Evolutionary conservation across 2,888 invertebrate genomes (phyloP), one percentile per base, ranked within the genome.

Genomic region (Nephrotoma guestfalica): DNA sequence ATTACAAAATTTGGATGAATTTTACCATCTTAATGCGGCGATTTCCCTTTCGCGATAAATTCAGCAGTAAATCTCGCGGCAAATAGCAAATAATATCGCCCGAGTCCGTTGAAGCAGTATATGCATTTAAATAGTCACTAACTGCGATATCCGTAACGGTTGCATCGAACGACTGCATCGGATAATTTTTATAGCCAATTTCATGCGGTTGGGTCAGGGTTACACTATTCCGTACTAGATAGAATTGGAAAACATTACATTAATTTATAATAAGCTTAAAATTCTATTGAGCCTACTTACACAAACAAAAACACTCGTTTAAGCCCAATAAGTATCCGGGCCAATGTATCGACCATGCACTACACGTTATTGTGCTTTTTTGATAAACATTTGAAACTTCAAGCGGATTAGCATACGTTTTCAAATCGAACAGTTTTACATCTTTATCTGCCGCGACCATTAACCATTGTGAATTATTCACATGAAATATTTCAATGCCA

Each of bases 291-390:
- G 5, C 30, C 18, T 71, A 30, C 42, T 89, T 88, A 91, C 91
- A 87, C 85, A 87, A 88, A 83, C 88, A 87, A 86, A 88, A 88
- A 30, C 89, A 41, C 86, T 90, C 89, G 86, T 89, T 89, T 86
- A 88, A 88, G 6, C 89, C 88, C 18, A 89, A 40, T 0, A 88
- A 86, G 4, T 90, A 45, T 4, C 89, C 88, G 57, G 91, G 90
- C 90, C 91, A 91, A 45, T 91, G 42, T 0, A 90, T 86, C 11
- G 91, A 89, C 91, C 91, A 92, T 41, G 88, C 89, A 0, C 90
- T 41, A 11, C 88, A 86, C 18, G 88, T 88, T 85, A 89, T 71
- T 41, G 89, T 87, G 87, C 89, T 89, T 86, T 87, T 88, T 4
- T 88, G 87, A 11, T 87, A 83, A 5, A 90, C 90, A 1, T 88